Base-by-base conservation (phyloP, 2,113 vertebrate genomes). In the Oncorhynchus tshawytscha region DNA sequence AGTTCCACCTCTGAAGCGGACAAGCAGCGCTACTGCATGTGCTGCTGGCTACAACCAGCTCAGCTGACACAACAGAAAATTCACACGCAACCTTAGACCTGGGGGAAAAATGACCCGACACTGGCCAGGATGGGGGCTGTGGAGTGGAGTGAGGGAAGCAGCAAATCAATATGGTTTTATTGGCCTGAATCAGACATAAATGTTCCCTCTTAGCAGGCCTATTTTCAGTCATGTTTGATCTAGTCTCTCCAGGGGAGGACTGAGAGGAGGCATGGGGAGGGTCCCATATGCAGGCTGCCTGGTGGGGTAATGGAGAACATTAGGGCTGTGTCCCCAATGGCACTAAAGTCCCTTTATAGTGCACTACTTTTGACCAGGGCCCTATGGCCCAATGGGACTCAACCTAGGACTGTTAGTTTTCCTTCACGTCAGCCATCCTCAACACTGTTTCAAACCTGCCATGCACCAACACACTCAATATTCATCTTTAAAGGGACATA, bases 21-120 rank as follows among this genome's bases (percentile, higher is more conserved):
- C 81, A 64, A 18, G 51, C 85, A 81, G 87, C 49, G 3, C 51
- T 54, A 62, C 59, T 62, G 39, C 39, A 45, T 45, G 25, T 79
- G 62, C 27, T 67, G 74, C 74, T 16, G 51, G 74, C 66, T 16
- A 51, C 82, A 81, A 77, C 85, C 85, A 77, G 84, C 88, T 80
- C 72, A 78, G 92, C 91, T 93, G 90, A 91, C 90, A 77, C 88
- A 49, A 88, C 90, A 92, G 84, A 91, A 92, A 86, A 86, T 82
- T 82, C 86, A 79, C 84, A 85, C 74, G 78, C 85, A 89, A 87
- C 86, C 82, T 85, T 73, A 85, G 88, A 88, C 81, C 79, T 75
- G 69, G 70, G 85, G 81, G 83, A 82, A 76, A 84, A 82, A 89
- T 82, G 78, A 81, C 78, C 76, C 77, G 82, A 84, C 81, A 85